These are phyloP conservation scores for Forbesichthys agassizii DNA, from an alignment of 2,113 vertebrate species.

Conservation along the genomic window DNA sequence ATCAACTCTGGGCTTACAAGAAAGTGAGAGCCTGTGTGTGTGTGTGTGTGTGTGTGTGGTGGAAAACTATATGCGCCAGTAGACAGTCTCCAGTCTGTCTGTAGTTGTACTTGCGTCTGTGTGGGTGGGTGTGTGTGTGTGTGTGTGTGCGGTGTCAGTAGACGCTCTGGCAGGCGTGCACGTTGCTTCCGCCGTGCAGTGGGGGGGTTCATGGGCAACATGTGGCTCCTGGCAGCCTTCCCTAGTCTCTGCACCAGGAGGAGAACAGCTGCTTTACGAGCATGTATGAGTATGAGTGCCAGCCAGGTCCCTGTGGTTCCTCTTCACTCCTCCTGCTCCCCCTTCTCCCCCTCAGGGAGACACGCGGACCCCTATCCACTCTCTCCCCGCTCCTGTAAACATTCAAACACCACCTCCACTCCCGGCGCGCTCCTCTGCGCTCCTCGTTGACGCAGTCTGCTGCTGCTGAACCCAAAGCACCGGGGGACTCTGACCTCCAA, in stretches of 20 bases:
- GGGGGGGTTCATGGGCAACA: slow-evolving; percentile 56
- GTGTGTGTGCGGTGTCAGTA: slow-evolving; percentile 22
- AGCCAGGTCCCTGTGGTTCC: slow-evolving; percentile 57
- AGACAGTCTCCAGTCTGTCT: not conserved
- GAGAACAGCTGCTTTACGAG: slow-evolving; percentile 71
- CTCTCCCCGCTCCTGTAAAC: slow-evolving; percentile 13
- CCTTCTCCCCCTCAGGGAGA: slow-evolving; percentile 23
- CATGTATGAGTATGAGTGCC: slow-evolving; percentile 36
- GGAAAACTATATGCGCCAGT: no score
- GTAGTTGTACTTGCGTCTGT: not conserved
- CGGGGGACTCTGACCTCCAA: slow-evolving; percentile 58
- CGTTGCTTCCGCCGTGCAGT: slow-evolving; percentile 46
- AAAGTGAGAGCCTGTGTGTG: slow-evolving; percentile 31
- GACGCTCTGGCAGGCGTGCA: slow-evolving; percentile 11
- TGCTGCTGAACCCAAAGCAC: slow-evolving; percentile 28
- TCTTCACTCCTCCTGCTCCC: slow-evolving; percentile 47
- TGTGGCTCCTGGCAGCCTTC: slow-evolving; percentile 60
- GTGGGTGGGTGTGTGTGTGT: slow-evolving; percentile 19
- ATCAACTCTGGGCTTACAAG: slow-evolving; percentile 39
- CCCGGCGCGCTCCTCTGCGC: not conserved
- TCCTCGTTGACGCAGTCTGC: not conserved
- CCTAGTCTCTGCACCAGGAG: slow-evolving; percentile 60
- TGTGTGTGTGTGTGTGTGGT: slow-evolving; percentile 20
- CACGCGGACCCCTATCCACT: slow-evolving; percentile 29
- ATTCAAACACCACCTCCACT: slow-evolving; percentile 19